Evolutionary conservation across 2,888 invertebrate species (phyloP), one percentile per base, ranked within the genome.

Genomic region (Nomada hirtipes): DNA sequence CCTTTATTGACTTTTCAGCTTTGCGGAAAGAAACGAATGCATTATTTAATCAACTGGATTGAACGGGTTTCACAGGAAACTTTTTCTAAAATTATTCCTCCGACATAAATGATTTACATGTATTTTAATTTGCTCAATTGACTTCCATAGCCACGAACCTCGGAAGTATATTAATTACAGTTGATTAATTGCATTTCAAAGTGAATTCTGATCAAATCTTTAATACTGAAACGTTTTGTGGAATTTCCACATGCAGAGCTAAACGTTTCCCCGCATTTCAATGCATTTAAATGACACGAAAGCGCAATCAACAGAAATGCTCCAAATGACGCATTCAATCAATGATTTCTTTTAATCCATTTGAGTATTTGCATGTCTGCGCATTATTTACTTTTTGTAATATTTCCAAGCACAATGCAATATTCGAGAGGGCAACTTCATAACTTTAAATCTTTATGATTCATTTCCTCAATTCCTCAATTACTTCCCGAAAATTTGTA

Each of bases 291-390:
- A 79, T 79, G 71, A 79, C 65, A 47, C 64, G 70, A 79, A 61
- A 79, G 79, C 65, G 79, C 71, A 79, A 79, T 79, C 79, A 79
- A 79, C 79, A 29, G 71, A 47, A 78, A 55, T 26, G 64, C 42
- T 50, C 47, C 79, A 59, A 71, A 79, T 79, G 64, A 79, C 70
- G 79, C 79, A 47, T 79, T 64, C 79, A 79, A 59, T 79, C 79
- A 79, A 59, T 79, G 79, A 79, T 65, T 79, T 79, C 79, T 79
- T 79, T 79, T 79, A 70, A 64, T 65, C 60, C 71, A 53, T 47
- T 44, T 1, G 26, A n/a, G 26, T 23, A 42, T 71, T 71, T 60
- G 47, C 59, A 26, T 36, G 23, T 42, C 57, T 2, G 23, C 18
- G 20, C 13, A 26, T 50, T 79, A 65, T 78, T 70, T 65, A 65